Conservation (phyloP, 1,140 invertebrate genomes). For the Lepidurus couesii region DNA sequence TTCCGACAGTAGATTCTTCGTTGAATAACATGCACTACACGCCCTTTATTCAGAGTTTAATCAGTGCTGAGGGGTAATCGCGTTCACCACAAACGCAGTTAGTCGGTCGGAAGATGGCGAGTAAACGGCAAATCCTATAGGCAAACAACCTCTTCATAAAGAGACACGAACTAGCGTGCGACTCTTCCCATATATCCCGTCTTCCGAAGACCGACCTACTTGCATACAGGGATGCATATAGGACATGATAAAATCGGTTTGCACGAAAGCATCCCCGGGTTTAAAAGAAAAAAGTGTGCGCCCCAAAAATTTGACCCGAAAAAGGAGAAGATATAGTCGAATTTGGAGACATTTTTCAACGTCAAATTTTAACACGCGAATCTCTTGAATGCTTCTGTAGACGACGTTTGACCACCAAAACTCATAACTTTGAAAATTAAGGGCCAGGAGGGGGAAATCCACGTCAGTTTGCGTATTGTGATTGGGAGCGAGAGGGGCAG, state of each 20-base stretch:
- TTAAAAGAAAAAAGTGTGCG: too few relatives aligned
- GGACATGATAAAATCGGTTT: too few relatives aligned
- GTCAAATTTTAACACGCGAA: too few relatives aligned
- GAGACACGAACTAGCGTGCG: not conserved
- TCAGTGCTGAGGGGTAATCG: not conserved
- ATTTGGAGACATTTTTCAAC: too few relatives aligned
- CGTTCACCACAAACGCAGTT: not conserved
- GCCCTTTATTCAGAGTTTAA: slow-evolving; percentile 5
- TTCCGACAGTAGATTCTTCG: not conserved
- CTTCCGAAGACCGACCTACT: not conserved
- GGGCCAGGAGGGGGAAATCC: too few relatives aligned
- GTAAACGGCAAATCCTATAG: not conserved
- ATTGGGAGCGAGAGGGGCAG: not conserved
- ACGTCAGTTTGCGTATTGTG: too few relatives aligned
- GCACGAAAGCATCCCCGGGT: too few relatives aligned
- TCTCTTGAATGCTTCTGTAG: too few relatives aligned
- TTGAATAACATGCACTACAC: not conserved
- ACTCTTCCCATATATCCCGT: not conserved
- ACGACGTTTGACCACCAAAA: too few relatives aligned
- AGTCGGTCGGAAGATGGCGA: not conserved
- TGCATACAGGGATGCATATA: not conserved
- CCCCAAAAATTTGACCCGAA: too few relatives aligned
- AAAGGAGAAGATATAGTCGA: too few relatives aligned
- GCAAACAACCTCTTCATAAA: not conserved
- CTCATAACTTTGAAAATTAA: too few relatives aligned